Evolutionary conservation across 2,113 vertebrate species (phyloP).

Genomic region (Uria aalge): DNA sequence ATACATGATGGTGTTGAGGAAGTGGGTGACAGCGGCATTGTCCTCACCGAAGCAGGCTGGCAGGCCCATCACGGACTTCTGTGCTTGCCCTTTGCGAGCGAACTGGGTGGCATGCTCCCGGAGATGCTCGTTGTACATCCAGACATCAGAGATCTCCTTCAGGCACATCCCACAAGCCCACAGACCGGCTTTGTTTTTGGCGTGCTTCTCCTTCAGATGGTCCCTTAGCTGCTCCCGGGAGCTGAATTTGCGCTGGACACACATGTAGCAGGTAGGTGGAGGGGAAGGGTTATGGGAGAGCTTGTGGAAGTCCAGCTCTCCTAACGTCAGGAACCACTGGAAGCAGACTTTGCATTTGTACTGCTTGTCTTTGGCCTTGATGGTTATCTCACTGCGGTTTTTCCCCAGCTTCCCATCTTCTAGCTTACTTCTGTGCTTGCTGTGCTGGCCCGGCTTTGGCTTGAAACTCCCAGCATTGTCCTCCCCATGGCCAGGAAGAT

Average conservation of each 20-base stretch:
- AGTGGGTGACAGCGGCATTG: constrained; percentile 78
- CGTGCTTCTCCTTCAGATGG: constrained; percentile 92
- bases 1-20: constrained; percentile 86
- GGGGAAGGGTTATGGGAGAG: constrained; percentile 93
- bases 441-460: constrained; percentile 4
- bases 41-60: constrained; percentile 81
- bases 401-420: constrained; percentile 66
- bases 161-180: constrained; percentile 99
- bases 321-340: constrained; percentile 90
- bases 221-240: constrained; percentile 92
- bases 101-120: constrained; percentile 93
- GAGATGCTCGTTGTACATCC: constrained; percentile 98
- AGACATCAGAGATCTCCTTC: constrained; percentile 92
- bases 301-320: constrained; percentile 93
- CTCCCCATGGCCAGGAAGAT: constrained; percentile 26
- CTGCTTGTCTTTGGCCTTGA: constrained; percentile 85
- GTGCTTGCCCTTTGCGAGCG: constrained; percentile 87
- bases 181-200: constrained; percentile 87
- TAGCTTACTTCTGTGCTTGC: constrained; percentile 63
- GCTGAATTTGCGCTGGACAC: constrained; percentile 94
- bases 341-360: constrained; percentile 97
- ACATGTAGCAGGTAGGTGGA: constrained; percentile 98
- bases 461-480: constrained; percentile 1
- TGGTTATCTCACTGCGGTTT: constrained; percentile 67
- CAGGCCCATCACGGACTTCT: constrained; percentile 81